These are phyloP conservation scores for Anoplopoma fimbria DNA, from an alignment of 2,113 vertebrate species.

Conservation along the genomic window DNA sequence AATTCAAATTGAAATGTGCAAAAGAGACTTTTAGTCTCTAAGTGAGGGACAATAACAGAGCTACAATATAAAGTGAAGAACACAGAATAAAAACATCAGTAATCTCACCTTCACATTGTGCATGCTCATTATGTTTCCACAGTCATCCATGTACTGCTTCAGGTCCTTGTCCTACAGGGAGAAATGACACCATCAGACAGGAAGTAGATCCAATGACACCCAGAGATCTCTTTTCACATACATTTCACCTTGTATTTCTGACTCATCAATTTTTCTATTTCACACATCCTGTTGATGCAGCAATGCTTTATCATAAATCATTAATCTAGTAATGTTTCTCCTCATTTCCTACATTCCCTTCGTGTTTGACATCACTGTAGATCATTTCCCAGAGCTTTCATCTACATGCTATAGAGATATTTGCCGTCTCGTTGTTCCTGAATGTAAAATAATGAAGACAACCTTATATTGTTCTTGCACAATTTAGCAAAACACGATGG, in stretches of 20 bases:
- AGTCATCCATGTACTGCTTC: conserved; percentile 99
- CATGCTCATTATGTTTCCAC: conserved; percentile 99
- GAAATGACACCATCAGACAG: conserved; percentile 30
- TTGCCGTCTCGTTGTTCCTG: background rate
- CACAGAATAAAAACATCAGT: background rate
- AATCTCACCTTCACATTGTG: conserved; percentile 96
- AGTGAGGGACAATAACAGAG: background rate
- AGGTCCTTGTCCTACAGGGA: conserved; percentile 94
- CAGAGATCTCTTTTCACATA: background rate
- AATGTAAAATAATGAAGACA: background rate
- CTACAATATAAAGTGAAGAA: background rate
- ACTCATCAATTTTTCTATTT: background rate
- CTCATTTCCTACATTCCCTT: background rate
- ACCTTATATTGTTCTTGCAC: background rate
- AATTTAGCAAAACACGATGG: background rate
- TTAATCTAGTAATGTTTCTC: background rate
- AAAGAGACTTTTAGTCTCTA: background rate
- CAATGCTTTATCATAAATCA: background rate
- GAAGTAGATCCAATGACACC: background rate
- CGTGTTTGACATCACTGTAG: background rate
- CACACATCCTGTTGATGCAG: background rate
- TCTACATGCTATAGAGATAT: background rate
- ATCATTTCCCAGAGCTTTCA: background rate
- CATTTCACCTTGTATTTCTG: background rate
- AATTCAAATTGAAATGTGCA: background rate